A percentile compares a stretch with the other conserved stretches of the same genome.
These are phyloP conservation scores for Aphelinus atriplicis DNA, from an alignment of 1,140 invertebrate species.

Conservation along the genomic window DNA sequence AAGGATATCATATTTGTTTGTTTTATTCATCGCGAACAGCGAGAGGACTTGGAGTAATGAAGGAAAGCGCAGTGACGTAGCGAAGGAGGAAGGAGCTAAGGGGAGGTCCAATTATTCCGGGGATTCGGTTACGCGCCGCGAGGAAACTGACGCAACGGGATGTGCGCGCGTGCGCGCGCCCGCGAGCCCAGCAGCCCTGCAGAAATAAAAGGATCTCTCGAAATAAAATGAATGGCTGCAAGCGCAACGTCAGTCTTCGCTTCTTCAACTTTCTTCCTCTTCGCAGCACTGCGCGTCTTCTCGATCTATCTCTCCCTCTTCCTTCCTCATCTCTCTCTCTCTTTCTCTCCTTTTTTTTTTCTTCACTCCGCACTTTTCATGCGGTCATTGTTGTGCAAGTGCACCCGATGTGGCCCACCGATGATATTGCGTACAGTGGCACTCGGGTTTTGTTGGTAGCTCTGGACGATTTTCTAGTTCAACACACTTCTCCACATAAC, in stretches of 20 bases:
- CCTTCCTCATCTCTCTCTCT: not conserved
- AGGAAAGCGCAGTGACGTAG: slow-evolving; percentile 3
- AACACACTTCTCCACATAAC: no score
- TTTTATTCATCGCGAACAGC: not conserved
- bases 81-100: not conserved
- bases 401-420: no score
- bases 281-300: not conserved
- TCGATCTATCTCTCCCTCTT: not conserved
- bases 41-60: slow-evolving; percentile 7
- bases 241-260: not conserved
- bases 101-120: slow-evolving; percentile 50
- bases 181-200: slow-evolving; percentile 6
- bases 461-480: no score
- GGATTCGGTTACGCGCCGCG: slow-evolving; percentile 48
- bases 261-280: slow-evolving; percentile 17
- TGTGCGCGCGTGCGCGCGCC: slow-evolving; percentile 32
- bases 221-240: no score
- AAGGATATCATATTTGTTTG: not conserved
- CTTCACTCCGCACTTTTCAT: no score
- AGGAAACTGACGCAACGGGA: slow-evolving; percentile 32
- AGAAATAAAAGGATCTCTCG: no score
- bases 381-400: no score
- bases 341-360: no score
- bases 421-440: no score
- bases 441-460: no score